phyloP scores from a whole-genome alignment of 1,140 invertebrate species.

The Mercenaria mercenaria region DNA sequence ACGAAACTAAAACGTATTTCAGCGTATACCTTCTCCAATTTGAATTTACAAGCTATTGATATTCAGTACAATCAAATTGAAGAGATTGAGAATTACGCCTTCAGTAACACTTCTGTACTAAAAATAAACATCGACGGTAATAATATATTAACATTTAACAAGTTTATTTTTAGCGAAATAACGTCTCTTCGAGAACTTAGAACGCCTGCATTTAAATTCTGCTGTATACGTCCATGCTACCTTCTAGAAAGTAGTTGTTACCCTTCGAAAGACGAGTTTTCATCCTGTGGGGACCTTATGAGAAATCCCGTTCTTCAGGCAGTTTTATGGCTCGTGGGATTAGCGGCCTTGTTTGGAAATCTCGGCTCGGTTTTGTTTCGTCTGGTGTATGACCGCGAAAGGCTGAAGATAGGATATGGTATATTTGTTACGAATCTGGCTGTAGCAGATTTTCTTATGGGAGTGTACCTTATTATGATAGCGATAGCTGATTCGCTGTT shows the following conservation, averaged over 20 bases:
- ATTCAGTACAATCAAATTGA: neutral
- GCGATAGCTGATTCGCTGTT: constrained; percentile 75
- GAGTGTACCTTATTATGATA: constrained; percentile 80
- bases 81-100: no score
- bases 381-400: constrained; percentile 52
- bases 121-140: constrained; percentile 62
- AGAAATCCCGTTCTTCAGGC: constrained; percentile 61
- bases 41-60: constrained; percentile 44
- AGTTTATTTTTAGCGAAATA: constrained; percentile 64
- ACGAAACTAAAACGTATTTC: neutral
- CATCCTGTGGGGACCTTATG: constrained; percentile 76
- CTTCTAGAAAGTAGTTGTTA: constrained; percentile 67
- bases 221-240: constrained; percentile 65
- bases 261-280: constrained; percentile 70
- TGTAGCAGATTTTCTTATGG: neutral
- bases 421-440: constrained; percentile 78
- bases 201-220: constrained; percentile 71
- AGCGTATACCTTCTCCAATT: constrained; percentile 22
- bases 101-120: constrained; percentile 37
- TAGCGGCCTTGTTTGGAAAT: constrained; percentile 72
- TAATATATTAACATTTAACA: constrained; percentile 53
- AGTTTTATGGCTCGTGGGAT: constrained; percentile 74
- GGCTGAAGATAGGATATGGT: no score
- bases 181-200: constrained; percentile 13
- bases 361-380: constrained; percentile 63